Percentiles rank a stretch among this genome's conserved stretches.
These are phyloP conservation scores for Chelonoidis abingdonii DNA, from an alignment of 2,113 vertebrate genomes.

Conservation along the genomic window DNA sequence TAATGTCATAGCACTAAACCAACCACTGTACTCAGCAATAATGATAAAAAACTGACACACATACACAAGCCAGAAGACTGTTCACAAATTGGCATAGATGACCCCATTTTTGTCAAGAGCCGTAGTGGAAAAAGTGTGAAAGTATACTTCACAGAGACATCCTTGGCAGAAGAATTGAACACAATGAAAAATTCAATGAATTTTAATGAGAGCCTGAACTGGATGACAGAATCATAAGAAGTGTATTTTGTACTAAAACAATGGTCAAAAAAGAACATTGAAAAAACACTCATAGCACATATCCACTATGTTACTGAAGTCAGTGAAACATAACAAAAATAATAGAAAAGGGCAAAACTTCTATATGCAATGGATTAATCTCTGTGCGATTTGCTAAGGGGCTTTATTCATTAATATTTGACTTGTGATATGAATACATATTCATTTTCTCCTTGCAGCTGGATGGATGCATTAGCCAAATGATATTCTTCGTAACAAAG, in stretches of 20 bases:
- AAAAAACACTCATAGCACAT: background rate
- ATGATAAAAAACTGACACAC: constrained; percentile 33
- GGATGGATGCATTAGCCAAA: constrained; percentile 67
- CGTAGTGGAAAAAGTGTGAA: constrained; percentile 47
- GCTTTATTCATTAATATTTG: constrained; percentile 19
- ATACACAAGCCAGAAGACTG: constrained; percentile 65
- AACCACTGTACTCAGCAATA: constrained; percentile 55
- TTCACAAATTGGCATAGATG: constrained; percentile 75
- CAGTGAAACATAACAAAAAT: constrained; percentile 50
- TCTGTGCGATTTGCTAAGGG: background rate
- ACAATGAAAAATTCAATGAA: constrained; percentile 44
- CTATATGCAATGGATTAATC: constrained; percentile 34
- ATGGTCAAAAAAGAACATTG: constrained; percentile 17
- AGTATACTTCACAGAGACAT: constrained; percentile 66
- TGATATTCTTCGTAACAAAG: constrained; percentile 61
- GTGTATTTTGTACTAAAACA: constrained; percentile 34
- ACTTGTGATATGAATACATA: constrained; percentile 31
- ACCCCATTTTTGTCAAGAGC: constrained; percentile 48
- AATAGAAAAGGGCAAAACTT: constrained; percentile 8
- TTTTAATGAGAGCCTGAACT: constrained; percentile 53
- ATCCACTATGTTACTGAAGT: background rate
- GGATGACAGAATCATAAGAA: constrained; percentile 40
- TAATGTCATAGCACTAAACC: constrained; percentile 31
- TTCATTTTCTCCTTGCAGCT: constrained; percentile 67
- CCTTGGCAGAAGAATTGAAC: constrained; percentile 59